Evolutionary conservation across 2,888 invertebrate genomes (phyloP).

Genomic region (Nycteola revayana): DNA sequence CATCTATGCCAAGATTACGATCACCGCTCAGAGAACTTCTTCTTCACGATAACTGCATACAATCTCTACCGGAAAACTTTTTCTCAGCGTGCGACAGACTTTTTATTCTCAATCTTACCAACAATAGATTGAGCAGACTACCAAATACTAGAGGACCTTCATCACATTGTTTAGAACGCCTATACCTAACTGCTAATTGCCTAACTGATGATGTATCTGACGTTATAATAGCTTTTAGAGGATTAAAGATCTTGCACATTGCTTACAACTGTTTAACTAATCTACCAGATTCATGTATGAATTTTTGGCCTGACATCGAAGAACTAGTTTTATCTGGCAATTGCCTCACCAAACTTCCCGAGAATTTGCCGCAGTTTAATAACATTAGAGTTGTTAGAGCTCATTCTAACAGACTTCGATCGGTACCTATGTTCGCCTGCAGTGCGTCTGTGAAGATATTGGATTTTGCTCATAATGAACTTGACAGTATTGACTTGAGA

Average conservation of each 20-base stretch:
- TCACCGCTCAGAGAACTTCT: constrained; percentile 87
- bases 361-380: constrained; percentile 86
- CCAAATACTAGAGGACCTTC: constrained; percentile 84
- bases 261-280: constrained; percentile 90
- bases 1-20: constrained; percentile 84
- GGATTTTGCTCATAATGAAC: constrained; percentile 92
- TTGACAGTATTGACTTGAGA: constrained; percentile 89
- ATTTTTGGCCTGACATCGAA: constrained; percentile 90
- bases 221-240: constrained; percentile 84
- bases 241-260: constrained; percentile 87
- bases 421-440: constrained; percentile 89
- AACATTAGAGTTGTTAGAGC: constrained; percentile 89
- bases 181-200: constrained; percentile 89
- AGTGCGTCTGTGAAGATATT: constrained; percentile 88
- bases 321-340: constrained; percentile 93
- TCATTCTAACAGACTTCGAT: constrained; percentile 90
- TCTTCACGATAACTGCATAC: constrained; percentile 89
- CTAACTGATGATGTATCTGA: constrained; percentile 86
- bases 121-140: constrained; percentile 87
- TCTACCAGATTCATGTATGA: constrained; percentile 88
- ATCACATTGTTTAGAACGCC: constrained; percentile 84
- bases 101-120: constrained; percentile 88
- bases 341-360: constrained; percentile 87
- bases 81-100: constrained; percentile 85
- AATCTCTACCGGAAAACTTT: constrained; percentile 88